Evolutionary conservation across 2,113 vertebrate species (phyloP).

Genomic region (Carassius gibelio): DNA sequence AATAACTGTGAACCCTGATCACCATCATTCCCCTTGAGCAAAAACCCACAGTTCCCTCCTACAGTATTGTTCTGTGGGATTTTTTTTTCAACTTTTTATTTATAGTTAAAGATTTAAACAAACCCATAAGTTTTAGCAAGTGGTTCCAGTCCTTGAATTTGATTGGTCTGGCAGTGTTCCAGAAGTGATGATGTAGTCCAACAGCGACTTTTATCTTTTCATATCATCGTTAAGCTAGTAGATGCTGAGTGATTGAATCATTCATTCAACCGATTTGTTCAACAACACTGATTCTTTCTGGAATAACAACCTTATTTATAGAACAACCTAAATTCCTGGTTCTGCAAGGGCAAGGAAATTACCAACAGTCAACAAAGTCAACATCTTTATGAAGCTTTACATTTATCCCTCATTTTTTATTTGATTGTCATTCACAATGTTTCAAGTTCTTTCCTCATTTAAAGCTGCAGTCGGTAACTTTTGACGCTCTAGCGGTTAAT

Average conservation of each 20-base stretch:
- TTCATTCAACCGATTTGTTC: background rate
- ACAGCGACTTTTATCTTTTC: background rate
- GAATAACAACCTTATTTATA: no score
- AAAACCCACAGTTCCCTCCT: background rate
- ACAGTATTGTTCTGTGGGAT: background rate
- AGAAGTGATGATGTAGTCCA: background rate
- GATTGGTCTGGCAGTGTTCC: background rate
- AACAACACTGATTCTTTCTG: background rate
- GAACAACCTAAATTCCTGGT: no score
- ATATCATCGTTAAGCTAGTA: no score
- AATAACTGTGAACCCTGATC: background rate
- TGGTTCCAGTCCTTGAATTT: background rate
- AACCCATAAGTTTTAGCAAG: background rate
- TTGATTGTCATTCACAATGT: no score
- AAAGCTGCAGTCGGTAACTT: no score
- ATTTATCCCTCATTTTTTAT: no score
- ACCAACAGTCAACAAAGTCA: no score
- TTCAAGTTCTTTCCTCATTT: background rate
- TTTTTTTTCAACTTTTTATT: background rate
- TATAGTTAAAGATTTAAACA: background rate
- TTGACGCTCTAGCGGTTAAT: no score
- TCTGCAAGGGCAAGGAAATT: no score
- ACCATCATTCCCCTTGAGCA: conserved; percentile 17
- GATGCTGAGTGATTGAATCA: background rate
- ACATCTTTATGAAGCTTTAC: no score